Conservation (phyloP, 2,888 invertebrate species). For the Phorcus lineatus region DNA sequence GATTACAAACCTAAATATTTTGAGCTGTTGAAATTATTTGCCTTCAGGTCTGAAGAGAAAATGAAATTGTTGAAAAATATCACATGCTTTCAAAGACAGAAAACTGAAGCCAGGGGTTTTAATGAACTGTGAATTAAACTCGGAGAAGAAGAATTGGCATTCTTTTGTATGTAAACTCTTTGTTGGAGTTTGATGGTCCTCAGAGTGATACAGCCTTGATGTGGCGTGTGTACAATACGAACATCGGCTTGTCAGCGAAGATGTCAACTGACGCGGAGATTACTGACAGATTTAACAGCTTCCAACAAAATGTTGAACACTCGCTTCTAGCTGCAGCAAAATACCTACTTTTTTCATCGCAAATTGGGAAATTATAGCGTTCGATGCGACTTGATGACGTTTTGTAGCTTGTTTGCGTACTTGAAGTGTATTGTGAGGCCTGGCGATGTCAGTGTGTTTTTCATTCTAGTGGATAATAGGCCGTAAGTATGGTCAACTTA, state of each 20-base stretch:
- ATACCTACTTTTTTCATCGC: constrained; percentile 2
- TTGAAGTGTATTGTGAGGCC: too few relatives aligned
- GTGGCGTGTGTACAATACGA: neutral
- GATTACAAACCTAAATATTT: too few relatives aligned
- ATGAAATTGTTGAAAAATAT: too few relatives aligned
- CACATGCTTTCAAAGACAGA: too few relatives aligned
- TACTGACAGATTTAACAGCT: constrained; percentile 7
- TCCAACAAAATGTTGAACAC: neutral
- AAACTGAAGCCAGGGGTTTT: neutral
- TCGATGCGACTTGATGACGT: neutral
- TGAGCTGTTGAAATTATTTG: too few relatives aligned
- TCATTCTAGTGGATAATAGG: too few relatives aligned
- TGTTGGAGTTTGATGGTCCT: neutral
- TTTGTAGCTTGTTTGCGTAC: too few relatives aligned
- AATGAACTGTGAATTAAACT: neutral
- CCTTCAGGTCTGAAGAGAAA: too few relatives aligned
- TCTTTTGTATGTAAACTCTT: constrained; percentile 5
- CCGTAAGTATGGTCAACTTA: too few relatives aligned
- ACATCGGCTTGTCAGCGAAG: too few relatives aligned
- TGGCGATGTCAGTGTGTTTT: too few relatives aligned
- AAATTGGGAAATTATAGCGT: neutral
- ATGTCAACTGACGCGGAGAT: neutral
- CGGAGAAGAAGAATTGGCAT: neutral
- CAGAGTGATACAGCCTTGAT: neutral
- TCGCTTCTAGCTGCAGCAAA: neutral